Conservation (phyloP, 2,888 invertebrate species). For the Agonopterix alstromeriana region DNA sequence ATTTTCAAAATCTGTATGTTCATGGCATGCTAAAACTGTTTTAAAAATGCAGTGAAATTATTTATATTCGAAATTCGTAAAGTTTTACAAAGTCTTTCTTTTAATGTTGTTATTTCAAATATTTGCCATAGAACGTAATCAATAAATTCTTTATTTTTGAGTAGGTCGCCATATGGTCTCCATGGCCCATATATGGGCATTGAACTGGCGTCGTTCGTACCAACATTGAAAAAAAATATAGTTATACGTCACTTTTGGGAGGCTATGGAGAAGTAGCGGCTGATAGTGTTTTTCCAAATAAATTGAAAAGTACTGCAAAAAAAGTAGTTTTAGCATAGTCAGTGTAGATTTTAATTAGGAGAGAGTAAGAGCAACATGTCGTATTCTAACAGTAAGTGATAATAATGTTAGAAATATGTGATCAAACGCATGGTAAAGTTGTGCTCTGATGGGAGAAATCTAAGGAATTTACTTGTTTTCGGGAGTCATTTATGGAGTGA, state of each 20-base stretch:
- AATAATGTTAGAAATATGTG: slow-evolving; percentile 1
- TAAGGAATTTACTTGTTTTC: not conserved
- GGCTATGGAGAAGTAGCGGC: slow-evolving; percentile 57
- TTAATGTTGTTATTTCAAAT: too few species aligned
- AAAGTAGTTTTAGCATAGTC: slow-evolving; percentile 34
- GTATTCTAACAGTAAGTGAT: slow-evolving; percentile 68
- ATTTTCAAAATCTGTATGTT: too few species aligned
- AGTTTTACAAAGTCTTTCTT: too few species aligned
- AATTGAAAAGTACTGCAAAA: slow-evolving; percentile 53
- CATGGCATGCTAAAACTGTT: too few species aligned
- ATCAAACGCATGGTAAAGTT: not conserved
- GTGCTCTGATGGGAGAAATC: not conserved
- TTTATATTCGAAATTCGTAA: too few species aligned
- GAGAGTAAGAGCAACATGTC: slow-evolving; percentile 56
- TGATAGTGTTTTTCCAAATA: slow-evolving; percentile 58
- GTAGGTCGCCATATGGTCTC: not conserved
- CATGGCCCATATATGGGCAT: slow-evolving; percentile 49
- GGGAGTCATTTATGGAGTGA: not conserved
- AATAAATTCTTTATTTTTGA: too few species aligned
- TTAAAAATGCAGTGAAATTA: too few species aligned
- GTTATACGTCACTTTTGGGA: slow-evolving; percentile 60
- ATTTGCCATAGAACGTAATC: too few species aligned
- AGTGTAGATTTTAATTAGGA: slow-evolving; percentile 40
- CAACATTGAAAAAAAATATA: slow-evolving; percentile 36
- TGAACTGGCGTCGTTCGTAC: slow-evolving; percentile 23